Base-by-base conservation (phyloP, 2,797 vertebrate genomes). In the Phyllotis vaccarum region DNA sequence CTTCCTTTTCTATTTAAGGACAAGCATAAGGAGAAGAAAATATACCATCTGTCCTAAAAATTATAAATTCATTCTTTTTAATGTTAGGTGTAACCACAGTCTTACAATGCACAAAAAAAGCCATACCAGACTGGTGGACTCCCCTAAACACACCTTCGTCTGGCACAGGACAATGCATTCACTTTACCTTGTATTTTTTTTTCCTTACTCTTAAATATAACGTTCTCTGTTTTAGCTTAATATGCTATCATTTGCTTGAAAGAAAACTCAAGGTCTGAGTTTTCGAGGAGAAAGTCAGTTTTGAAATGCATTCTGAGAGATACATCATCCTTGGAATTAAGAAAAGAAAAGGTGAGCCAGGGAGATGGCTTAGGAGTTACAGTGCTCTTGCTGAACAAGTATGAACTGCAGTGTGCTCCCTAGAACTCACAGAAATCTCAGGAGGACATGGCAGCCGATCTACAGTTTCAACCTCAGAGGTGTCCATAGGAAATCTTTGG, bases 41-140 rank as follows among this genome's bases (percentile, higher is more conserved):
- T 79, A 58, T 46, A 46, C 60, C 93, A 95, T 94, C 95, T 93
- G 60, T 95, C 93, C 79, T 82, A 21, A 94, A 96, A 79, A 68
- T 58, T 87, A 92, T 37, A n/a, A 93, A 95, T 93, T 94, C 68
- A 62, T 95, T 97, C 31, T 75, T 78, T 68, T 81, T 87, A 78
- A 75, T 54, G 76, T 40, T 80, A 93, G 74, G 89, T 93, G 49
- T 74, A 96, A 83, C 31, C 46, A 74, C n/a, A 60, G 16, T 64
- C 93, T 76, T 52, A 93, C 34, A 81, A 91, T 64, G 85, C 72
- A 87, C 19, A 46, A 85, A 85, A 49, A 94, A 94, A 79, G 14
- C 13, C 34, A 8, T 72, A 93, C 37, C 31, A 29, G 56, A 78
- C 43, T 37, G 9, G 56, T 52, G 22, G 93, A 81, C 68, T 90